Percentiles rank a stretch among this genome's conserved stretches.
phyloP scores from a whole-genome alignment of 2,113 vertebrate genomes.

The Peromyscus maniculatus region DNA sequence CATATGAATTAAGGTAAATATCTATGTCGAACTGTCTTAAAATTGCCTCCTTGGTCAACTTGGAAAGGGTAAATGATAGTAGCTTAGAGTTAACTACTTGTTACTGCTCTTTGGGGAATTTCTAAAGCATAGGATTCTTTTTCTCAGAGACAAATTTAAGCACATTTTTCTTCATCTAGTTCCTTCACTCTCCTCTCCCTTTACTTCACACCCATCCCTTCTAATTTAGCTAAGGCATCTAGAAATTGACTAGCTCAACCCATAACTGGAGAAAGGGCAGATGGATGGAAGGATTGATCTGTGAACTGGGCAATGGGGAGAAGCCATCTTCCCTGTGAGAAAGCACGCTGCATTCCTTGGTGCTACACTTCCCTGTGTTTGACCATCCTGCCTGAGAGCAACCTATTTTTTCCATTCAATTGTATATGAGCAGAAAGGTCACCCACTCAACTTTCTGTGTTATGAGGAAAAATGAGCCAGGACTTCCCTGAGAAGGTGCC shows the following conservation, averaged over 20 bases:
- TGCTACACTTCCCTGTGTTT: not conserved
- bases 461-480: slow-evolving; percentile 80
- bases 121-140: slow-evolving; percentile 53
- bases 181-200: not conserved
- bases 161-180: slow-evolving; percentile 54
- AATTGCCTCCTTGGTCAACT: slow-evolving; percentile 30
- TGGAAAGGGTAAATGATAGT: slow-evolving; percentile 21
- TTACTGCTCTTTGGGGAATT: slow-evolving; percentile 29
- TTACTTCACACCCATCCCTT: not conserved
- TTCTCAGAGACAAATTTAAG: slow-evolving; percentile 47
- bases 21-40: slow-evolving; percentile 45
- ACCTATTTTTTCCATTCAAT: slow-evolving; percentile 72
- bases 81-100: not conserved
- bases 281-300: not conserved
- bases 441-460: slow-evolving; percentile 72
- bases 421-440: slow-evolving; percentile 69
- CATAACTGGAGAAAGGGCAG: not conserved
- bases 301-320: not conserved
- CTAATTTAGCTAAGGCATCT: slow-evolving; percentile 18
- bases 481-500: slow-evolving; percentile 71
- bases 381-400: not conserved
- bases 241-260: not conserved
- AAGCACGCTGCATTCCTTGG: not conserved
- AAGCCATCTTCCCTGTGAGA: not conserved
- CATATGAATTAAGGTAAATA: slow-evolving; percentile 31